These are phyloP conservation scores for Brotula barbata DNA, from an alignment of 2,797 vertebrate species.

Conservation along the genomic window DNA sequence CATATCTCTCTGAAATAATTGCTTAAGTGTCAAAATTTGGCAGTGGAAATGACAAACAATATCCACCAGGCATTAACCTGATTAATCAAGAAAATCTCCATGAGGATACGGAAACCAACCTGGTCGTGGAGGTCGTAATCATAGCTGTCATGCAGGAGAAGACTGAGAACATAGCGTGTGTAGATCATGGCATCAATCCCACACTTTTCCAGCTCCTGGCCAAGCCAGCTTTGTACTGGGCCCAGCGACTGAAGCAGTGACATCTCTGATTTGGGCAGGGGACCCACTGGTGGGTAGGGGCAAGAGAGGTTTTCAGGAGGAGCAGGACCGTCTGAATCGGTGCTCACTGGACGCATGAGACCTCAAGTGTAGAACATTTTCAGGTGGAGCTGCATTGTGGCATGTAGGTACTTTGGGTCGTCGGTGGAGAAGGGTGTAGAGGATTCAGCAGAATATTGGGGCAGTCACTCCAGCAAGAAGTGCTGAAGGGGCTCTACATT, in stretches of 20 bases:
- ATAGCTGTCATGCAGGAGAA: slow-evolving; percentile 98
- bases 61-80: too few relatives aligned
- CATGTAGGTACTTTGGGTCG: slow-evolving; percentile 59
- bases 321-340: slow-evolving; percentile 90
- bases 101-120: slow-evolving; percentile 75
- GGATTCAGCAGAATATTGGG: slow-evolving; percentile 72
- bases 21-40: too few relatives aligned
- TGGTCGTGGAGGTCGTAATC: slow-evolving; percentile 99
- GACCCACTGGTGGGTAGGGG: slow-evolving; percentile 83
- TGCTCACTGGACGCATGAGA: slow-evolving; percentile 93
- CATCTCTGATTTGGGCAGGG: slow-evolving; percentile 90
- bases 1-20: too few relatives aligned
- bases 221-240: slow-evolving; percentile 99
- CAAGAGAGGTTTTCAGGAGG: slow-evolving; percentile 89
- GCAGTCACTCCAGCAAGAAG: slow-evolving; percentile 86
- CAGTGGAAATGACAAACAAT: too few relatives aligned
- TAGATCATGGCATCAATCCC: slow-evolving; percentile 99
- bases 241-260: slow-evolving; percentile 97
- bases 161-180: slow-evolving; percentile 98
- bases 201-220: slow-evolving; percentile 99
- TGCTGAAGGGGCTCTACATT: slow-evolving; percentile 86
- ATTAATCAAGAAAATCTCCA: background rate
- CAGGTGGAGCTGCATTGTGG: slow-evolving; percentile 84
- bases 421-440: slow-evolving; percentile 51
- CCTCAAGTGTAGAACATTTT: slow-evolving; percentile 92